Evolutionary conservation across 1,140 invertebrate genomes (phyloP).

Genomic region (Zaprionus tsacasi): DNA sequence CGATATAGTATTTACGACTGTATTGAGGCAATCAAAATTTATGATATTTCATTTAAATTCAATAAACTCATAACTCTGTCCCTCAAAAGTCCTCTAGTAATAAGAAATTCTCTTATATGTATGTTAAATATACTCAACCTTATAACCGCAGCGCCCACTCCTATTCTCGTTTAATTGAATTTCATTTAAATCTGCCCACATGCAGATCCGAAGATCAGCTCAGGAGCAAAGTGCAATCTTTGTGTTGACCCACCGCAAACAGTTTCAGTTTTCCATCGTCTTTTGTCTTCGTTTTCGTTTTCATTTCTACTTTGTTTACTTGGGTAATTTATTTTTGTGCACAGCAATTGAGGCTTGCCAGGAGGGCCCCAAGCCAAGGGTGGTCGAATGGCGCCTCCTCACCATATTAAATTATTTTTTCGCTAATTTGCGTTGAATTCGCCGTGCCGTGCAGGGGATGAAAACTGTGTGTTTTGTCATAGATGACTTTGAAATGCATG

Average conservation of each 20-base stretch:
- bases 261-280: conserved; percentile 5
- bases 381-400: conserved; percentile 38
- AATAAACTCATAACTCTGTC: no score
- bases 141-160: no score
- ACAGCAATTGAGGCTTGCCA: conserved; percentile 54
- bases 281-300: neutral
- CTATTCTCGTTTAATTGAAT: neutral
- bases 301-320: conserved; percentile 50
- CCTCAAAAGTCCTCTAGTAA: no score
- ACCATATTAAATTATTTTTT: neutral
- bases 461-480: conserved; percentile 62
- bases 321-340: conserved; percentile 69
- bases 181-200: conserved; percentile 3
- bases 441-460: conserved; percentile 14
- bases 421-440: conserved; percentile 57
- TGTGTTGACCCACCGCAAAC: conserved; percentile 28
- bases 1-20: neutral
- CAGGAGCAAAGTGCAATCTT: conserved; percentile 20
- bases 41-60: neutral
- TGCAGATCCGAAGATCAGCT: conserved; percentile 16
- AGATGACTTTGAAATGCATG: conserved; percentile 54
- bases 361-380: conserved; percentile 65
- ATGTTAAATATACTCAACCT: no score
- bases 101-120: no score
- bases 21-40: neutral